Evolutionary conservation across 2,113 vertebrate genomes (phyloP).

Genomic region (Mirounga angustirostris): DNA sequence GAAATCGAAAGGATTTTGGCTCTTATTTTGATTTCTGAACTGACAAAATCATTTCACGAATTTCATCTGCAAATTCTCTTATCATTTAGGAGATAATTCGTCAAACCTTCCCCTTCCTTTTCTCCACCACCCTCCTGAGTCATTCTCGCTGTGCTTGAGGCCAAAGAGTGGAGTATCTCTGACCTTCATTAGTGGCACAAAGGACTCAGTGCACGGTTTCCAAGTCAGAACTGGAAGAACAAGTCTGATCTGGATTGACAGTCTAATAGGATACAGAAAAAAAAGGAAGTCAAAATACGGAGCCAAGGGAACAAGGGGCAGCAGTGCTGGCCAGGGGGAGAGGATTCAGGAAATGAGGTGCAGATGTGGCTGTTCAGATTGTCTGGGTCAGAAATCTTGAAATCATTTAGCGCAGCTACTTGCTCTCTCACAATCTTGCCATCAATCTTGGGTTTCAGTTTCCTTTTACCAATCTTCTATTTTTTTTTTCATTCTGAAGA

Average conservation of each 20-base stretch:
- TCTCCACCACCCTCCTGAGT: not conserved
- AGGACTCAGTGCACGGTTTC: constrained; percentile 16
- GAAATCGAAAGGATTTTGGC: not conserved
- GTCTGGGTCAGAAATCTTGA: constrained; percentile 12
- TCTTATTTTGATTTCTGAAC: not conserved
- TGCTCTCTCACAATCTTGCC: not conserved
- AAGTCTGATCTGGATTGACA: not conserved
- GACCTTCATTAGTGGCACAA: not conserved
- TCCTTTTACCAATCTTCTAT: not conserved
- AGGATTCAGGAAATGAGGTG: not conserved
- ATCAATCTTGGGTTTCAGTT: not conserved
- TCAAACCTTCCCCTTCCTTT: not conserved
- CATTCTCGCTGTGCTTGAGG: not conserved
- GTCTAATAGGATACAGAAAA: not conserved
- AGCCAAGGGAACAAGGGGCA: not conserved
- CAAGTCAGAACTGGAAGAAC: constrained; percentile 37
- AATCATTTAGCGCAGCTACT: not conserved
- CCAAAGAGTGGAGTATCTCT: not conserved
- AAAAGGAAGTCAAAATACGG: not conserved
- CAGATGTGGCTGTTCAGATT: not conserved
- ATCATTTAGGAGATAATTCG: not conserved
- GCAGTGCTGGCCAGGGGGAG: not conserved
- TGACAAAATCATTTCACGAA: not conserved
- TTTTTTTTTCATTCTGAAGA: constrained; percentile 12
- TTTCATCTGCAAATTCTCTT: not conserved